phyloP scores from a whole-genome alignment of 2,888 invertebrate genomes.

The Rhamnusium bicolor region DNA sequence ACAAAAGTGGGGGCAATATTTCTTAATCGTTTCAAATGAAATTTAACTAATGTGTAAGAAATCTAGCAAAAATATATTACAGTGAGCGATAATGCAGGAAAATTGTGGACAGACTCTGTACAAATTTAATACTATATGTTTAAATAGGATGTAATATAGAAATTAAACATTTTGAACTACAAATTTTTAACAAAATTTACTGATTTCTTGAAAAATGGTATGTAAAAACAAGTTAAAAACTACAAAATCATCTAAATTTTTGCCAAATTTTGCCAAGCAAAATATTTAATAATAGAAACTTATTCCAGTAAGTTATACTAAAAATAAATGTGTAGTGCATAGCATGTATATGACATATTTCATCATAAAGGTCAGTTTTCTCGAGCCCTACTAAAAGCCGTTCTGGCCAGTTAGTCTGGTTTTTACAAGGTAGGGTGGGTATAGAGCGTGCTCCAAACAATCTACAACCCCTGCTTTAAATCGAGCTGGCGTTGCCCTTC shows the following conservation, averaged over 20 bases:
- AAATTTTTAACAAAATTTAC: no score
- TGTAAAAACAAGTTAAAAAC: neutral
- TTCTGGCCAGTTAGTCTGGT: conserved; percentile 36
- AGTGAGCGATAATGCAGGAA: no score
- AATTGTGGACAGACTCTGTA: no score
- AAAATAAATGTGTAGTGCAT: conserved; percentile 36
- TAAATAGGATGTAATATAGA: no score
- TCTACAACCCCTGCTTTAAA: conserved; percentile 31
- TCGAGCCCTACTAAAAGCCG: conserved; percentile 27
- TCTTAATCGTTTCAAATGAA: no score
- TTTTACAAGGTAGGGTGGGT: conserved; percentile 33
- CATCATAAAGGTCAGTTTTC: conserved; percentile 40
- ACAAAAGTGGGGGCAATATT: no score
- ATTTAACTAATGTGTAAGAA: no score
- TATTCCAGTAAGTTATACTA: conserved; percentile 32
- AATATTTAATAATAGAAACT: conserved; percentile 10
- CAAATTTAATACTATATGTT: no score
- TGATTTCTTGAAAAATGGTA: neutral
- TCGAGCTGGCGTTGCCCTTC: conserved; percentile 32
- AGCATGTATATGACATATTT: conserved; percentile 41
- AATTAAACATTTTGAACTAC: no score
- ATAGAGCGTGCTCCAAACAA: conserved; percentile 21
- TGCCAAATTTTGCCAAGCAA: neutral
- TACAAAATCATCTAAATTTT: neutral
- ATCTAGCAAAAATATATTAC: no score